Evolutionary conservation across 2,113 vertebrate genomes (phyloP).

Genomic region (Pygoscelis antarcticus): DNA sequence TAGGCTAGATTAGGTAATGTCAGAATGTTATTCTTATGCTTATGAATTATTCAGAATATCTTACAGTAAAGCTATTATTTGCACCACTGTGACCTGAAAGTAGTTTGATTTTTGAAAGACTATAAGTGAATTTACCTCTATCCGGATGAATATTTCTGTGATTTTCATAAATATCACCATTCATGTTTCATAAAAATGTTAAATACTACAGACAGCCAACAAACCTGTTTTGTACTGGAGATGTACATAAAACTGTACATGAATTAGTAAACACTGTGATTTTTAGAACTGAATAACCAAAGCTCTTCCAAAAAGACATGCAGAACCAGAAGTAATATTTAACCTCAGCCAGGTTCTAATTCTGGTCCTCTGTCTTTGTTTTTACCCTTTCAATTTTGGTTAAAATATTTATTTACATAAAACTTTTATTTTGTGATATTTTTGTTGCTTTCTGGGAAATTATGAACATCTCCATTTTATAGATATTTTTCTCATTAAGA

Average conservation of each 20-base stretch:
- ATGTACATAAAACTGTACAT: background rate
- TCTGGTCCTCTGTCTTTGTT: background rate
- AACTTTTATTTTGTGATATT: background rate
- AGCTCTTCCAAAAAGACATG: background rate
- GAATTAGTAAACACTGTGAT: background rate
- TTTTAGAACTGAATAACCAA: background rate
- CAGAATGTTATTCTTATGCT: constrained; percentile 18
- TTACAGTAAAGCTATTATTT: constrained; percentile 14
- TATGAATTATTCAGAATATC: constrained; percentile 45
- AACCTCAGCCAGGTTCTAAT: background rate
- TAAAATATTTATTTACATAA: background rate
- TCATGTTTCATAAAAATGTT: background rate
- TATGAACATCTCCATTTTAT: background rate
- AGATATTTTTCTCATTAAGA: background rate
- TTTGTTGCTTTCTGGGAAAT: background rate
- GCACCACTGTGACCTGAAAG: background rate
- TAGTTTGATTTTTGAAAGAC: background rate
- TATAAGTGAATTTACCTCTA: background rate
- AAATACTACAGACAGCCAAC: background rate
- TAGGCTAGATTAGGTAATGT: constrained; percentile 10
- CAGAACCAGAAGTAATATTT: background rate
- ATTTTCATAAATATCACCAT: background rate
- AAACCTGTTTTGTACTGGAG: background rate
- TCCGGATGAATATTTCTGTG: background rate
- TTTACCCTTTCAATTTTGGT: background rate